phyloP scores from a whole-genome alignment of 2,888 invertebrate genomes.

The Epirrita christyi region DNA sequence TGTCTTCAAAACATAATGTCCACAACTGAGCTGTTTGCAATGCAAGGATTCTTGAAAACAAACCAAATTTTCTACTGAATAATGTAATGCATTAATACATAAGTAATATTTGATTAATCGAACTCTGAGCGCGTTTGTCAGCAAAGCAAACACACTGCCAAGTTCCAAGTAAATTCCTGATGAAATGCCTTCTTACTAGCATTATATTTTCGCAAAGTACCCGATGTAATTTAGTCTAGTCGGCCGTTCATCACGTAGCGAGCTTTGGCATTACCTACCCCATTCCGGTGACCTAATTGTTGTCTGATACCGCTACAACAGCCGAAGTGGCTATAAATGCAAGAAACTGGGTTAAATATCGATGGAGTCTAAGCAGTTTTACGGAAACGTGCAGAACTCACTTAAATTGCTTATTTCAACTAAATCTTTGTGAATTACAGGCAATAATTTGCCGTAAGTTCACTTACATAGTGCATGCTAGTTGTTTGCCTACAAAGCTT shows the following conservation, averaged over 20 bases:
- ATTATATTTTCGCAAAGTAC: conserved; percentile 34
- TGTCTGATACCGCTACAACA: conserved; percentile 69
- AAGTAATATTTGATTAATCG: conserved; percentile 36
- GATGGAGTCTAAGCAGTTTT: conserved; percentile 65
- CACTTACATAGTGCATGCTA: conserved; percentile 22
- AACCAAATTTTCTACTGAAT: conserved; percentile 20
- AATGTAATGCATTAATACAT: conserved; percentile 27
- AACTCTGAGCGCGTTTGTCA: conserved; percentile 34
- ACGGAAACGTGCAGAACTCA: conserved; percentile 51
- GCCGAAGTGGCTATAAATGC: conserved; percentile 76
- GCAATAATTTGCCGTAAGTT: conserved; percentile 19
- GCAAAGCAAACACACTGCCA: conserved; percentile 40
- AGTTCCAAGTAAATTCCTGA: conserved; percentile 37
- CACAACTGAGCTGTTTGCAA: neutral
- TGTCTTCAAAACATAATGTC: conserved; percentile 5
- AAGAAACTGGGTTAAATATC: conserved; percentile 81
- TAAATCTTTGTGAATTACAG: conserved; percentile 42
- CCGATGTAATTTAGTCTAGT: conserved; percentile 52
- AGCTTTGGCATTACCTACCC: conserved; percentile 68
- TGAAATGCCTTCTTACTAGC: conserved; percentile 33
- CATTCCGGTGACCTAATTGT: conserved; percentile 79
- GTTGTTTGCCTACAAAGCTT: conserved; percentile 32
- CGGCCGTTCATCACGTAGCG: conserved; percentile 54
- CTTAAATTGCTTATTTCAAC: conserved; percentile 54
- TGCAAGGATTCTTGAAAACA: conserved; percentile 18